These are phyloP conservation scores for Smittia sp. DNA, from an alignment of 2,888 invertebrate genomes.

Conservation along the genomic window DNA sequence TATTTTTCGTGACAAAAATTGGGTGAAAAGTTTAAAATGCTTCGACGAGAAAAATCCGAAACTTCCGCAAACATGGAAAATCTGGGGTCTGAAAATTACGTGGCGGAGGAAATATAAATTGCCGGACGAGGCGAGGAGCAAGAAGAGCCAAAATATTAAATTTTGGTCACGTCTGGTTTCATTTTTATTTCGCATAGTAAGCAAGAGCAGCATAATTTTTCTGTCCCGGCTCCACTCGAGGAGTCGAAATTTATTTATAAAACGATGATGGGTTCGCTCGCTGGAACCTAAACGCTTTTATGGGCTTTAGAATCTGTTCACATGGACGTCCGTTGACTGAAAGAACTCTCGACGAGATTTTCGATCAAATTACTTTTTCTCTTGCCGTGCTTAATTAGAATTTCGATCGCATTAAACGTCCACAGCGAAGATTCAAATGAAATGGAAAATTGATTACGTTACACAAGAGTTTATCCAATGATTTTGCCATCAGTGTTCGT, in stretches of 20 bases:
- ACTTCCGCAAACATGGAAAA: neutral
- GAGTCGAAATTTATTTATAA: neutral
- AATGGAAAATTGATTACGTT: slow-evolving; percentile 29
- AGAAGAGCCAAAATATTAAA: slow-evolving; percentile 19
- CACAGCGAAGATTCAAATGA: neutral
- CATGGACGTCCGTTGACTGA: neutral
- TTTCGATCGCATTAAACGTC: neutral
- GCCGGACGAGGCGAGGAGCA: neutral
- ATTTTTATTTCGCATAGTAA: slow-evolving; percentile 32
- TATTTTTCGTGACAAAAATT: neutral
- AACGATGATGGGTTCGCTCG: neutral
- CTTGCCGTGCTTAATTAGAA: neutral
- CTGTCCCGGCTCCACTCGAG: neutral
- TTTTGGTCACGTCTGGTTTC: slow-evolving; percentile 32
- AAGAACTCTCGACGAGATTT: neutral
- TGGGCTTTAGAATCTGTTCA: neutral
- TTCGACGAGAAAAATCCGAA: neutral
- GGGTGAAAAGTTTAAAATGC: neutral
- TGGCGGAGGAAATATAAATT: neutral
- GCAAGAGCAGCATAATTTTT: slow-evolving; percentile 14
- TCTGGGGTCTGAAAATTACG: neutral
- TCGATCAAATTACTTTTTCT: neutral
- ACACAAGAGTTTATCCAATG: neutral
- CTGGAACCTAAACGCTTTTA: slow-evolving; percentile 1
- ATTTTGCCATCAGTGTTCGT: neutral